A percentile compares a stretch with the other conserved stretches of the same genome.
These are phyloP conservation scores for Siniperca obscura DNA, from an alignment of 2,797 vertebrate genomes.

Conservation along the genomic window DNA sequence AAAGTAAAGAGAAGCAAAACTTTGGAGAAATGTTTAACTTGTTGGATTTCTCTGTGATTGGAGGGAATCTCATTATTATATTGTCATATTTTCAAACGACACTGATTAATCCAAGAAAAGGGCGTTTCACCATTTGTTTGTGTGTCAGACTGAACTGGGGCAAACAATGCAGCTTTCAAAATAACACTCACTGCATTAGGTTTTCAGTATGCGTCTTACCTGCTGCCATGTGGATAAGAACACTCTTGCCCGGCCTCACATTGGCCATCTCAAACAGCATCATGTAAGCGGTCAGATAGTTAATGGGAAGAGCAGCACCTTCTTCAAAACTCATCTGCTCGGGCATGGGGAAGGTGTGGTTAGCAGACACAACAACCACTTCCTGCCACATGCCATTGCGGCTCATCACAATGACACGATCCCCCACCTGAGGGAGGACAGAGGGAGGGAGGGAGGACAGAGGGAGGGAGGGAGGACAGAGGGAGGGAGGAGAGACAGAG, in stretches of 20 bases:
- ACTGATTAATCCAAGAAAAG: neutral
- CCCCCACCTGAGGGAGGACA: slow-evolving; percentile 84
- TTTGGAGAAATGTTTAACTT: neutral
- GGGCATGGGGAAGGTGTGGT: slow-evolving; percentile 87
- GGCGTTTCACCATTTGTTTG: neutral
- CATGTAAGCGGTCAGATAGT: slow-evolving; percentile 93
- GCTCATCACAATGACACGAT: slow-evolving; percentile 88
- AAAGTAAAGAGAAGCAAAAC: neutral
- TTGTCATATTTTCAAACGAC: neutral
- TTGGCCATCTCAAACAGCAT: slow-evolving; percentile 93
- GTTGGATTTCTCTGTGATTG: neutral
- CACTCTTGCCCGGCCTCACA: slow-evolving; percentile 88
- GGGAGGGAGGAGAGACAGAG: neutral
- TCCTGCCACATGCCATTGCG: slow-evolving; percentile 91
- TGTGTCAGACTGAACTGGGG: neutral
- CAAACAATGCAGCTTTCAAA: neutral
- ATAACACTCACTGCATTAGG: neutral
- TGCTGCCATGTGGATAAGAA: slow-evolving; percentile 95
- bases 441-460: no score
- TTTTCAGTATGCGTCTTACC: slow-evolving; percentile 76
- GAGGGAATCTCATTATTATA: neutral
- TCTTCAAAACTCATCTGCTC: slow-evolving; percentile 94
- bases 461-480: neutral
- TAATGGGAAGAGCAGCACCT: slow-evolving; percentile 88
- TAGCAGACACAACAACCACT: slow-evolving; percentile 79